Evolutionary conservation across 2,113 vertebrate genomes (phyloP).

Genomic region (Perca fluviatilis): DNA sequence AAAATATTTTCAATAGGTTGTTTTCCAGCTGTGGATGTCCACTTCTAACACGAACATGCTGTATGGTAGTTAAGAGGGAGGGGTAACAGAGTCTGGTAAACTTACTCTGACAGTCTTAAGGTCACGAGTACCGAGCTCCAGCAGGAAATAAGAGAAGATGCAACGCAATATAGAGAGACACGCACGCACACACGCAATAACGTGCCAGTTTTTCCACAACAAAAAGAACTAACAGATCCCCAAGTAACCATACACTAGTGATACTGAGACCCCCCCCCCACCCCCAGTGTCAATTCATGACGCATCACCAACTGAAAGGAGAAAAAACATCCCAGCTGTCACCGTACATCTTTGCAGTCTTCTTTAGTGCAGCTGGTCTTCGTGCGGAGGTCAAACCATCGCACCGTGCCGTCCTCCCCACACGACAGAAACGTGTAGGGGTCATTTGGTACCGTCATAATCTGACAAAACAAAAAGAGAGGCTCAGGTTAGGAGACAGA

Average conservation of each 20-base stretch:
- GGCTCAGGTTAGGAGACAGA: background rate
- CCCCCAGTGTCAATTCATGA: too few relatives aligned
- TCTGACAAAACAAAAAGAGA: slow-evolving; percentile 79
- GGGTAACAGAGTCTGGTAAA: slow-evolving; percentile 28
- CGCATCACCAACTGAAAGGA: background rate
- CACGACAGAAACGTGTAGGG: slow-evolving; percentile 98
- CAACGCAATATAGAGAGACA: slow-evolving; percentile 29
- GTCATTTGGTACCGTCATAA: slow-evolving; percentile 99
- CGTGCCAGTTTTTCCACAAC: background rate
- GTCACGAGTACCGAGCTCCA: slow-evolving; percentile 44
- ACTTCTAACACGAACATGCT: slow-evolving; percentile 5
- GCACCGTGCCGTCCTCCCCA: slow-evolving; percentile 97
- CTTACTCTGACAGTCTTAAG: slow-evolving; percentile 37
- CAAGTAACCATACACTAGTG: too few relatives aligned
- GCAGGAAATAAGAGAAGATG: slow-evolving; percentile 54
- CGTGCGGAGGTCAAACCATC: slow-evolving; percentile 97
- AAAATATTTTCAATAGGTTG: background rate
- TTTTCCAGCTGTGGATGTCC: background rate
- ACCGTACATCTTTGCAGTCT: slow-evolving; percentile 98
- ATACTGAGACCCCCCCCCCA: too few relatives aligned
- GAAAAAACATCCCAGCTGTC: slow-evolving; percentile 3
- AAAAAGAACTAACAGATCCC: background rate
- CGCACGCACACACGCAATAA: background rate
- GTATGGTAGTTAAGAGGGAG: slow-evolving; percentile 17
- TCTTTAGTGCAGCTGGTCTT: slow-evolving; percentile 99